Percentiles rank a stretch among this genome's conserved stretches.
phyloP scores from a whole-genome alignment of 2,888 invertebrate species.

The Brachylomia viminalis region DNA sequence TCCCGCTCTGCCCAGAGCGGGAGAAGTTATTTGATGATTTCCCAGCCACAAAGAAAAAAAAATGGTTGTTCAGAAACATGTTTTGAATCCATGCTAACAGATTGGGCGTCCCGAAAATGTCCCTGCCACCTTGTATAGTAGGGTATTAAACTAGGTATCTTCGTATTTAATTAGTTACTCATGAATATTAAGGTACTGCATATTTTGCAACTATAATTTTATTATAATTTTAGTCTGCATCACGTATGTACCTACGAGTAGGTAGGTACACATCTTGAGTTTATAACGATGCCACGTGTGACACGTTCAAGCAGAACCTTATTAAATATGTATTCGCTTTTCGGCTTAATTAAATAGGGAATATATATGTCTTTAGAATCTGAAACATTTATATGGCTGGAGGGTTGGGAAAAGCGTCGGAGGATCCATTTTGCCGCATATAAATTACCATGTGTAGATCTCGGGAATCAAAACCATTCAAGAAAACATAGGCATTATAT shows the following conservation, averaged over 20 bases:
- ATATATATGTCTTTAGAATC: conserved; percentile 34
- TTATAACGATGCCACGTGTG: conserved; percentile 14
- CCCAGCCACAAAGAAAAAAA: no score
- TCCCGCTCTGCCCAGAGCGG: no score
- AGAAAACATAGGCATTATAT: not conserved
- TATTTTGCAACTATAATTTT: conserved; percentile 8
- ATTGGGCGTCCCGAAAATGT: no score
- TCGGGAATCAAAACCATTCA: conserved; percentile 30
- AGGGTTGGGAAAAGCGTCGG: conserved; percentile 28
- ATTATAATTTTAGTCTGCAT: conserved; percentile 19
- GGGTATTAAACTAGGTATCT: not conserved
- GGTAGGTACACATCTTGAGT: conserved; percentile 11
- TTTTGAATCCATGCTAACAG: no score
- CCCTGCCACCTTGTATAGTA: not conserved
- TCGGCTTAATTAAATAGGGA: conserved; percentile 49
- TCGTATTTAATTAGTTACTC: conserved; percentile 9
- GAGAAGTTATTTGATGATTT: no score
- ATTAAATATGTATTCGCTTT: conserved; percentile 38
- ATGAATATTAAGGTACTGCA: conserved; percentile 17
- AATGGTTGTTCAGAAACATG: no score
- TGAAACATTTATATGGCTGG: conserved; percentile 33
- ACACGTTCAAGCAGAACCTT: conserved; percentile 18
- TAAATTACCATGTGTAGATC: conserved; percentile 25
- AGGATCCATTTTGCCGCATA: conserved; percentile 27
- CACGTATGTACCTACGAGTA: not conserved